These are phyloP conservation scores for Rachycentron canadum DNA, from an alignment of 2,797 vertebrate genomes.

Conservation along the genomic window DNA sequence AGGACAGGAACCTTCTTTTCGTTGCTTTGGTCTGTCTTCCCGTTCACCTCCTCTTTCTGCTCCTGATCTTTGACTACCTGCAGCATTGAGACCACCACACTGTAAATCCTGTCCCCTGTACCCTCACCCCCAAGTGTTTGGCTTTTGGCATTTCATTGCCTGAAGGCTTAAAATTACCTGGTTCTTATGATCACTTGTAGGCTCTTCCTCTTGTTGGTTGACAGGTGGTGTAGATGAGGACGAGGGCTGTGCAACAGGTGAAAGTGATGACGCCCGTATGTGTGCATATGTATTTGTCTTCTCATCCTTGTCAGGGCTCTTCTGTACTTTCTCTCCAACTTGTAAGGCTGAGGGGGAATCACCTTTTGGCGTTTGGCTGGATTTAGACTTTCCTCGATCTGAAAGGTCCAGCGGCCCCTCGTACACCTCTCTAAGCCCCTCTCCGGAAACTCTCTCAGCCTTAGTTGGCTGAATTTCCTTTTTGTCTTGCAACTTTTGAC, in stretches of 20 bases:
- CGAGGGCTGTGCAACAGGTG: constrained; percentile 24
- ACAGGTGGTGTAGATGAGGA: constrained; percentile 40
- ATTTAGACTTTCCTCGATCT: constrained; percentile 73
- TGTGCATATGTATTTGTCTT: constrained; percentile 22
- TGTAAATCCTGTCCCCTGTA: constrained; percentile 5
- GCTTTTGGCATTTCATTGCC: neutral
- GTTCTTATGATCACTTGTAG: constrained; percentile 41
- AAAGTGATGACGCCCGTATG: constrained; percentile 33
- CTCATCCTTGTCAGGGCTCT: constrained; percentile 43
- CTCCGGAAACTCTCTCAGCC: constrained; percentile 58
- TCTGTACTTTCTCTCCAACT: constrained; percentile 17
- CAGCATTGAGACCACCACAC: constrained; percentile 15
- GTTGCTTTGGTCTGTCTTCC: constrained; percentile 53
- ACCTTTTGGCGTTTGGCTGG: constrained; percentile 15
- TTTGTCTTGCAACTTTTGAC: constrained; percentile 56
- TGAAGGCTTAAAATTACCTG: constrained; percentile 62
- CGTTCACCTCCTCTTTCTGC: constrained; percentile 57
- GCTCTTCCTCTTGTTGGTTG: constrained; percentile 55
- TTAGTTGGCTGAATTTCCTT: constrained; percentile 22
- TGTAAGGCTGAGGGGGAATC: constrained; percentile 18
- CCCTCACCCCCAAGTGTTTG: neutral
- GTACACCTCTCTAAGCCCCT: constrained; percentile 49
- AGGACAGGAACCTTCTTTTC: constrained; percentile 80
- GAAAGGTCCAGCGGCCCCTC: constrained; percentile 86
- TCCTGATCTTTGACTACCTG: constrained; percentile 57